Conservation (phyloP, 2,888 invertebrate genomes). For the Drosophila anomalata region DNA sequence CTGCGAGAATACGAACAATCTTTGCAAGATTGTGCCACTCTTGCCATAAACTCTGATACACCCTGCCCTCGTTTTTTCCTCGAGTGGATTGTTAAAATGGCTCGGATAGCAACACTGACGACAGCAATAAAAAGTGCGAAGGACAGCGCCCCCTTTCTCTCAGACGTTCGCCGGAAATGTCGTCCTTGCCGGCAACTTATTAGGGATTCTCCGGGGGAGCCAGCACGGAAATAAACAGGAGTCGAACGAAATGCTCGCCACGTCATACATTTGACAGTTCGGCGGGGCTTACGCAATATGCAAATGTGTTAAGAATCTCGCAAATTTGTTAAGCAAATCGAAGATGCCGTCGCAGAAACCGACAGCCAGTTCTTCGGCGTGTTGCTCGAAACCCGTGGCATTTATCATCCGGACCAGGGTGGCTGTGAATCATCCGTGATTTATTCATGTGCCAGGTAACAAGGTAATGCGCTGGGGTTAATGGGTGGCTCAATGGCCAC, state of each 20-base stretch:
- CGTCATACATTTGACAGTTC: constrained; percentile 63
- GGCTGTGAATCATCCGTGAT: constrained; percentile 65
- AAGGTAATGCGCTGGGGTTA: constrained; percentile 69
- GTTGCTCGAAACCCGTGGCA: constrained; percentile 51
- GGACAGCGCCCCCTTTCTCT: constrained; percentile 39
- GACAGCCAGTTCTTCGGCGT: constrained; percentile 13
- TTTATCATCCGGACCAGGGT: constrained; percentile 63
- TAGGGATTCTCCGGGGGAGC: constrained; percentile 21
- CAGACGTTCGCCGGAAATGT: constrained; percentile 70
- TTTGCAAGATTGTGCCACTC: neutral
- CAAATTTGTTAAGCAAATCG: constrained; percentile 80
- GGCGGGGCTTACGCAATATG: constrained; percentile 62
- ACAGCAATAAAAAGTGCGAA: constrained; percentile 64
- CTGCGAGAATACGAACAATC: neutral
- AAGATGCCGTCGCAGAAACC: constrained; percentile 52
- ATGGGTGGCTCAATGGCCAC: constrained; percentile 66
- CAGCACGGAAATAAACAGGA: constrained; percentile 34
- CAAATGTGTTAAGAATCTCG: constrained; percentile 78
- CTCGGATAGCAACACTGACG: constrained; percentile 50
- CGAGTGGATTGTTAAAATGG: neutral
- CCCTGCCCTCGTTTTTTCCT: neutral
- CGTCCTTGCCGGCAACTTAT: constrained; percentile 68
- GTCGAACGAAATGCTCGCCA: constrained; percentile 54
- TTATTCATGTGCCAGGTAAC: constrained; percentile 70
- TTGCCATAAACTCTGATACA: too few relatives aligned